Percentiles rank a stretch among this genome's conserved stretches.
These are phyloP conservation scores for Muntiacus muntjak DNA, from an alignment of 2,113 vertebrate species.

Conservation along the genomic window DNA sequence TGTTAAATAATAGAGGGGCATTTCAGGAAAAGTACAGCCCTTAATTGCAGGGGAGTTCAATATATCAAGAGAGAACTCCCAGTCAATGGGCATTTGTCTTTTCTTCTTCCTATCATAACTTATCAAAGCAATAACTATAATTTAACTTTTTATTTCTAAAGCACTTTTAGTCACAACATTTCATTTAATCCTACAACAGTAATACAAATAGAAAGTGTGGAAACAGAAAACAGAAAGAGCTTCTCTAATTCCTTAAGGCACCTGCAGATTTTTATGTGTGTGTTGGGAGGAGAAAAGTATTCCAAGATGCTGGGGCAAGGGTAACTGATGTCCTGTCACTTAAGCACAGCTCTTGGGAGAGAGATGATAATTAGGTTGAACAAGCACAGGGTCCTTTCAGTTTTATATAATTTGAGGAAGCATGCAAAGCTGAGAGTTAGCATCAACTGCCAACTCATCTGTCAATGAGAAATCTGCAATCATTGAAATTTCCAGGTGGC, in stretches of 20 bases:
- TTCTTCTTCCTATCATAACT: conserved; percentile 11
- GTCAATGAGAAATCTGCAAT: neutral
- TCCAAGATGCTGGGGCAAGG: neutral
- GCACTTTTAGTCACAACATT: neutral
- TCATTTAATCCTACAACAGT: neutral
- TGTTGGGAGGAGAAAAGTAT: neutral
- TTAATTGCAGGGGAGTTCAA: conserved; percentile 35
- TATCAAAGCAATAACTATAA: neutral
- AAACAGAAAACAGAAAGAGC: neutral
- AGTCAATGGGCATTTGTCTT: neutral
- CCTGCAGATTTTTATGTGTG: neutral
- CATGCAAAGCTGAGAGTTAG: neutral
- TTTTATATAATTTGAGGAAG: neutral
- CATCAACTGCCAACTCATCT: neutral
- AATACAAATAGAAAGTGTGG: conserved; percentile 32
- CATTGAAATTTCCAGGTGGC: neutral
- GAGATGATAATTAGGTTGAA: neutral
- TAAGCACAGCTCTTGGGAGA: neutral
- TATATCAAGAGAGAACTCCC: conserved; percentile 1
- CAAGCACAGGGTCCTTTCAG: neutral
- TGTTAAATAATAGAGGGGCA: neutral
- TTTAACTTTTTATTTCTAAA: conserved; percentile 25
- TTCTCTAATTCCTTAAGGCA: conserved; percentile 9
- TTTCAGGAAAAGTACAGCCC: neutral
- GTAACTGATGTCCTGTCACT: neutral